Evolutionary conservation across 92 coral and sea anemone genomes (phyloP), one percentile per base, ranked within the genome.

Genomic region (Epizoanthus rinbou): DNA sequence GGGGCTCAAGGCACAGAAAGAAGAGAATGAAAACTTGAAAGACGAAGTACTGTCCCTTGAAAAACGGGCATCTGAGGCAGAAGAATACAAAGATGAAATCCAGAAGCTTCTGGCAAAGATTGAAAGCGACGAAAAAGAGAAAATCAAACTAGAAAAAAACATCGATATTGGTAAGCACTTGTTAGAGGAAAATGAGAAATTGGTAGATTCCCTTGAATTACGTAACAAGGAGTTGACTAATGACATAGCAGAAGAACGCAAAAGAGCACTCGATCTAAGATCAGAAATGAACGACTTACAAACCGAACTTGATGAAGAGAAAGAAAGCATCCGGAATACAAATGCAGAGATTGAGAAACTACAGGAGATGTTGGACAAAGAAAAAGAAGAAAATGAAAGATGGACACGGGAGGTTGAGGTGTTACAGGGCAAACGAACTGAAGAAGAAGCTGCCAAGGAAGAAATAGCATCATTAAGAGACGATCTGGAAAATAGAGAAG

Each of bases 121-220:
- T 17, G 92, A 93, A 41, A 78, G 19, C 39, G 91, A 85, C 15
- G 98, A 91, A 64, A 80, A 75, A 19, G 88, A 90, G 56, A 93
- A 88, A 68, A 75, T 57, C n/a, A 92, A 88, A 15, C 92, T 89
- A 58, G 93, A 90, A 23, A 82, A 80, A 52, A 67, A 91, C 23
- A 89, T 91, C 24, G 91, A 87, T 37, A 87, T 86, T 17, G 78
- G 86, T 62, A 86, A 91, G 45, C 74, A 82, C 9, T 87, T 93
- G 59, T 75, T 93, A 52, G 98, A 92, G 76, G 98, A 89, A 68
- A 94, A 14, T 80, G 93, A 92, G 88, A 87, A 94, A 80, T 87
- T 90, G 56, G 95, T 85, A 8, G 87, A 88, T 39, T 86, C 92
- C 35, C 91, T 90, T 57, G 90, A 94, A 81, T 79, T 88, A 16